Conservation (phyloP, 92 coral and sea anemone species). For the Porites evermanni region DNA sequence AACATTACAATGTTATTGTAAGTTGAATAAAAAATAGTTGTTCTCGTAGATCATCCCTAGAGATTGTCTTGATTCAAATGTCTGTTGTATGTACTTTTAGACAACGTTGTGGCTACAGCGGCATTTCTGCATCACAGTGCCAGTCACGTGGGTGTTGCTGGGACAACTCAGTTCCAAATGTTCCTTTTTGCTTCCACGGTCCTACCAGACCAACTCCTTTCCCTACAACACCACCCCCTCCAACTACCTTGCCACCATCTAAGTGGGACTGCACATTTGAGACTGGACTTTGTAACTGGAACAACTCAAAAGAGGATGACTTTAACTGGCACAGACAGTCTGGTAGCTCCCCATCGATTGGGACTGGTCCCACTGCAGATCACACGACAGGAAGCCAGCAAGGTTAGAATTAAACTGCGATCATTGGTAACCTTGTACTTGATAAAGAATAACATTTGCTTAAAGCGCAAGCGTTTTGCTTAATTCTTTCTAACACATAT, state of each 20-base stretch:
- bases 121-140: conserved; percentile 70
- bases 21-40: too few relatives aligned
- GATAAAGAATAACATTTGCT: too few relatives aligned
- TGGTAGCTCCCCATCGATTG: conserved; percentile 70
- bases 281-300: conserved; percentile 80
- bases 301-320: conserved; percentile 84
- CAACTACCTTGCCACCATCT: conserved; percentile 84
- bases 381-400: conserved; percentile 86
- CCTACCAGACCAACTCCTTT: conserved; percentile 95
- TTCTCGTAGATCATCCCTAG: background rate
- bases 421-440: background rate
- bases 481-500: too few relatives aligned
- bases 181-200: conserved; percentile 88
- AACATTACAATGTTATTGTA: too few relatives aligned
- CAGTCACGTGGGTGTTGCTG: conserved; percentile 88
- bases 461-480: too few relatives aligned
- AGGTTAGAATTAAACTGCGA: conserved; percentile 56
- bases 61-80: conserved; percentile 2
- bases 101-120: conserved; percentile 76
- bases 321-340: conserved; percentile 74
- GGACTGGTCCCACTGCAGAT: conserved; percentile 88
- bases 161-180: conserved; percentile 87
- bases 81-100: conserved; percentile 14
- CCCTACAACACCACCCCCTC: conserved; percentile 93
- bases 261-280: conserved; percentile 95